These are phyloP conservation scores for Bubalus kerabau DNA, from an alignment of 2,113 vertebrate genomes.

Conservation along the genomic window DNA sequence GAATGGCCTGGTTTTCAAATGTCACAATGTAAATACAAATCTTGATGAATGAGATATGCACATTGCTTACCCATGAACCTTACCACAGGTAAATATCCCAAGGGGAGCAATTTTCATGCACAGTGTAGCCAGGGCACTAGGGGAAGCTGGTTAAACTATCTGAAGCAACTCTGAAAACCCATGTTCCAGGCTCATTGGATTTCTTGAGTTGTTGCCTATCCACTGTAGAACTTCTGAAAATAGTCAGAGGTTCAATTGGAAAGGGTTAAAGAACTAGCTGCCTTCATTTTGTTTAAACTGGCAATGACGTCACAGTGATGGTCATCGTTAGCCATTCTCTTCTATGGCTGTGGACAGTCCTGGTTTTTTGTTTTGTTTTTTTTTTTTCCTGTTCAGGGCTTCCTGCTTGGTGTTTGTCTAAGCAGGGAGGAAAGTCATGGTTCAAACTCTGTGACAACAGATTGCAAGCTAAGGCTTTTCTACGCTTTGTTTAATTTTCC, in stretches of 20 bases:
- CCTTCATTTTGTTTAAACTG: not conserved
- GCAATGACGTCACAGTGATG: not conserved
- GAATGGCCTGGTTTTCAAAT: not conserved
- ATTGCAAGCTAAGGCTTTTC: constrained; percentile 55
- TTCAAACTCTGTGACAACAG: constrained; percentile 31
- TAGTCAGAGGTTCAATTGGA: not conserved
- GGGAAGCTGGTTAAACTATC: not conserved
- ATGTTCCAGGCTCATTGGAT: not conserved
- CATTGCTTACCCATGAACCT: not conserved
- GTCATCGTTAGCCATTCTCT: not conserved
- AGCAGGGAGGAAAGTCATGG: not conserved
- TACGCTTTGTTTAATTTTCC: constrained; percentile 63
- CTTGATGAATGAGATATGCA: not conserved
- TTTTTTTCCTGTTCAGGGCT: constrained; percentile 26
- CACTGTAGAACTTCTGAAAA: not conserved
- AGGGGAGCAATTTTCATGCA: not conserved
- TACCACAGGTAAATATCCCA: not conserved
- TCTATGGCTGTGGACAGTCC: not conserved
- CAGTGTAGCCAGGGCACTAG: not conserved
- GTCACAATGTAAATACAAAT: not conserved
- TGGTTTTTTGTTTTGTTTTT: not conserved
- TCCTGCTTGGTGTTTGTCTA: constrained; percentile 51
- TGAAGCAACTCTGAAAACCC: not conserved
- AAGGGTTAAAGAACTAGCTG: constrained; percentile 21
- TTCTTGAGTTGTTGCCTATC: not conserved